These are phyloP conservation scores for Threskiornis aethiopicus DNA, from an alignment of 2,797 vertebrate species.

Conservation along the genomic window DNA sequence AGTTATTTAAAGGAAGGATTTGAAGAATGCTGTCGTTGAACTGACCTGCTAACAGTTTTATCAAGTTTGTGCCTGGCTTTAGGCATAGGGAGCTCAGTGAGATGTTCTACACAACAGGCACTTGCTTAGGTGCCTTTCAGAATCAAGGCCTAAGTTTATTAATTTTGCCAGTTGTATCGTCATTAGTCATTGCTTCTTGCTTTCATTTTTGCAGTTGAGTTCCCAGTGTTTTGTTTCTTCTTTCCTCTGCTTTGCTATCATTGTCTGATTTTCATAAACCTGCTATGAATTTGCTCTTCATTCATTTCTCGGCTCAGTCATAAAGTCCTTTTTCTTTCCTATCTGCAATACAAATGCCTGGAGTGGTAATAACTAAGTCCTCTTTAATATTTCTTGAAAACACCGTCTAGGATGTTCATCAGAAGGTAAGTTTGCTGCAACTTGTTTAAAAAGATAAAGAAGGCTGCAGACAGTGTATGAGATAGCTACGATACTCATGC, in stretches of 20 bases:
- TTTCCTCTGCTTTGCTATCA: background rate
- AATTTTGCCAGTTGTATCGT: background rate
- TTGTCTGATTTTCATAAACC: background rate
- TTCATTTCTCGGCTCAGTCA: background rate
- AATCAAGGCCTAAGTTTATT: background rate
- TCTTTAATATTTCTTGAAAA: conserved; percentile 4
- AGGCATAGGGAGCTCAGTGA: background rate
- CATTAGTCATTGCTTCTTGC: background rate
- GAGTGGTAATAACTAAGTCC: background rate
- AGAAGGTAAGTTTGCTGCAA: background rate
- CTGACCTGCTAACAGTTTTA: background rate
- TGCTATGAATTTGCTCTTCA: background rate
- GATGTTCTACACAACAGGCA: background rate
- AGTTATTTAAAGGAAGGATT: background rate
- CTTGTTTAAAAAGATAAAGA: background rate
- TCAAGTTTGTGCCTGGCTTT: background rate
- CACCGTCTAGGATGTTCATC: background rate
- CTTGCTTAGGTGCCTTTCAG: background rate
- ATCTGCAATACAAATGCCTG: background rate
- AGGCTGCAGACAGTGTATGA: background rate
- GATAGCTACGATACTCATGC: background rate
- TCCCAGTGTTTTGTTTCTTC: background rate
- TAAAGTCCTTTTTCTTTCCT: background rate
- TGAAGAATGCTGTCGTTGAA: background rate
- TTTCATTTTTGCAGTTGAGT: background rate